phyloP scores from a whole-genome alignment of 2,888 invertebrate species.

The Drosophila hamatofila region DNA sequence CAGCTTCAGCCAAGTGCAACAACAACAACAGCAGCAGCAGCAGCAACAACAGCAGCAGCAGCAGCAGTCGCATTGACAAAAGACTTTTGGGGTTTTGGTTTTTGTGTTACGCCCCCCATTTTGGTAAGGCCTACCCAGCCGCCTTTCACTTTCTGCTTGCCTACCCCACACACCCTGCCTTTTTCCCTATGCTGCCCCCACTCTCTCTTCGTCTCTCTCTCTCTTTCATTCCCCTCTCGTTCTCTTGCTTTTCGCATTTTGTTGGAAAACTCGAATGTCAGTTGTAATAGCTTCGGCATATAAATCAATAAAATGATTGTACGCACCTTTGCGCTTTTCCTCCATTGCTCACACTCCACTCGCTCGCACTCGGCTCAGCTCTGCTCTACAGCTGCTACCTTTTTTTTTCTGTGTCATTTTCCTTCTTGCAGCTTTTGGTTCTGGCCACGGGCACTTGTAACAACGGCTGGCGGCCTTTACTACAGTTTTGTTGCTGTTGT shows the following conservation, averaged over 20 bases:
- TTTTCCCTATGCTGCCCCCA: neutral
- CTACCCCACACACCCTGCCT: too few relatives aligned
- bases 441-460: slow-evolving; percentile 66
- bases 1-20: slow-evolving; percentile 66
- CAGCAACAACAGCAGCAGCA: slow-evolving; percentile 26
- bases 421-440: slow-evolving; percentile 53
- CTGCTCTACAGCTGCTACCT: slow-evolving; percentile 26
- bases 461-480: slow-evolving; percentile 59
- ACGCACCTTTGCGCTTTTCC: slow-evolving; percentile 74
- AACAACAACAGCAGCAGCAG: slow-evolving; percentile 52
- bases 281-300: slow-evolving; percentile 83
- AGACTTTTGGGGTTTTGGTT: slow-evolving; percentile 47
- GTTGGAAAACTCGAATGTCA: slow-evolving; percentile 81
- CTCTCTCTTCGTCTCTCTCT: neutral
- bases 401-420: slow-evolving; percentile 44
- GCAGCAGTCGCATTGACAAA: slow-evolving; percentile 56
- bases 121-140: slow-evolving; percentile 6
- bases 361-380: neutral
- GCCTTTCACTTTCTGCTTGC: neutral
- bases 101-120: slow-evolving; percentile 40
- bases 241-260: slow-evolving; percentile 50
- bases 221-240: neutral
- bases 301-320: slow-evolving; percentile 84
- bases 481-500: slow-evolving; percentile 32
- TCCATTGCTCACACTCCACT: neutral